Conservation (phyloP, 2,888 invertebrate genomes). For the Lycophotia porphyrea region DNA sequence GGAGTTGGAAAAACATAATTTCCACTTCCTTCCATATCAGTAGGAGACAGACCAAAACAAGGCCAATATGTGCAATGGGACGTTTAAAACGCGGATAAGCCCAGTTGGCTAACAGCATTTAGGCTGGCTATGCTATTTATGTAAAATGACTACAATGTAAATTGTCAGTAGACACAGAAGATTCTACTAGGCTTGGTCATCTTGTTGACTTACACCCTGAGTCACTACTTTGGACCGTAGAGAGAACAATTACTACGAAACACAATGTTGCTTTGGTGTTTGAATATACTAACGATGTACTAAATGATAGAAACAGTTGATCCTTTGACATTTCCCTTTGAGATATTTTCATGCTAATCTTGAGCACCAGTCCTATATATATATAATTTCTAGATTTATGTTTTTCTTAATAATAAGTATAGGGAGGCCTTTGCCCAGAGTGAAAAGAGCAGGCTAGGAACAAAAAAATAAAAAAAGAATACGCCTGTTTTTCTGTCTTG, state of each 20-base stretch:
- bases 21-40: neutral
- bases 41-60: neutral
- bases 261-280: conserved; percentile 15
- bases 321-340: conserved; percentile 30
- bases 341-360: conserved; percentile 29
- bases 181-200: neutral
- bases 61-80: neutral
- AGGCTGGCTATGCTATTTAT: neutral
- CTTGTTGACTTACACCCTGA: neutral
- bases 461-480: no score
- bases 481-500: neutral
- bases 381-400: neutral
- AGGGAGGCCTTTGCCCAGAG: no score
- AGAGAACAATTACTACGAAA: conserved; percentile 11
- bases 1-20: neutral
- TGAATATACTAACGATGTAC: conserved; percentile 15
- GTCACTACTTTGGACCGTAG: neutral
- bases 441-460: no score
- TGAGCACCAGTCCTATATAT: conserved; percentile 16
- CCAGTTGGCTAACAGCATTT: neutral
- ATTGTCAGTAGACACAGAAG: neutral
- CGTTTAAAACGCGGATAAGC: neutral
- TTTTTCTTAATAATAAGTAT: neutral
- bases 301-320: conserved; percentile 42
- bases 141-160: neutral